Evolutionary conservation across 2,113 vertebrate genomes (phyloP).

Genomic region (Azemiops feae): DNA sequence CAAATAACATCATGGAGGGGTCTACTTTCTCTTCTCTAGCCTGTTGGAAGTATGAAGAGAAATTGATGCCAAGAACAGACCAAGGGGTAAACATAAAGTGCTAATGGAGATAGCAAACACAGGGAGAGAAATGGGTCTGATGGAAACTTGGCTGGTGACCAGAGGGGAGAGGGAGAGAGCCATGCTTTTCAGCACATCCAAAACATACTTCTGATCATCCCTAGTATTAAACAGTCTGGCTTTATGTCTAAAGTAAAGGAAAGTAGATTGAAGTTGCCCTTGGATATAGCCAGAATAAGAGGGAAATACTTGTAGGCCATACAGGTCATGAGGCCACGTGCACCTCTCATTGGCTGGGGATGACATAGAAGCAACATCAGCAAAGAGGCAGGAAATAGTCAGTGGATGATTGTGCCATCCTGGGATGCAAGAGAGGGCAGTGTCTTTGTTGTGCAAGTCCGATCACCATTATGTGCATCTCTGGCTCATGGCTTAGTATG

Average conservation of each 20-base stretch:
- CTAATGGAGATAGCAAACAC: background rate
- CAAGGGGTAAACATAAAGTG: background rate
- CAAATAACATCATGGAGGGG: background rate
- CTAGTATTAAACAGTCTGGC: background rate
- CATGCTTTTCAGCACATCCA: background rate
- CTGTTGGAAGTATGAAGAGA: background rate
- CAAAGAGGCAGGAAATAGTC: background rate
- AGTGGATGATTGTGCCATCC: background rate
- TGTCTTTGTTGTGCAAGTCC: background rate
- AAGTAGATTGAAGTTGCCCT: background rate
- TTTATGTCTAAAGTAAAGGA: background rate
- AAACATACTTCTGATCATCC: background rate
- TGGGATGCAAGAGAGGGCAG: background rate
- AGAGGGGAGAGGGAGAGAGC: background rate
- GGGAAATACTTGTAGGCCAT: background rate
- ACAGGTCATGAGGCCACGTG: background rate
- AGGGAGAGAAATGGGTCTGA: background rate
- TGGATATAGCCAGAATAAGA: background rate
- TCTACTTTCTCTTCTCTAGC: background rate
- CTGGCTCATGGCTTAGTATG: background rate
- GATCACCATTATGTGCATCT: background rate
- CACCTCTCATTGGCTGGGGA: background rate
- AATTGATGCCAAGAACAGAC: background rate
- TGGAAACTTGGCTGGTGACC: background rate
- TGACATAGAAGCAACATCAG: background rate